Base-by-base conservation (phyloP, 1,140 invertebrate species). In the Drosophila subpulchrella region DNA sequence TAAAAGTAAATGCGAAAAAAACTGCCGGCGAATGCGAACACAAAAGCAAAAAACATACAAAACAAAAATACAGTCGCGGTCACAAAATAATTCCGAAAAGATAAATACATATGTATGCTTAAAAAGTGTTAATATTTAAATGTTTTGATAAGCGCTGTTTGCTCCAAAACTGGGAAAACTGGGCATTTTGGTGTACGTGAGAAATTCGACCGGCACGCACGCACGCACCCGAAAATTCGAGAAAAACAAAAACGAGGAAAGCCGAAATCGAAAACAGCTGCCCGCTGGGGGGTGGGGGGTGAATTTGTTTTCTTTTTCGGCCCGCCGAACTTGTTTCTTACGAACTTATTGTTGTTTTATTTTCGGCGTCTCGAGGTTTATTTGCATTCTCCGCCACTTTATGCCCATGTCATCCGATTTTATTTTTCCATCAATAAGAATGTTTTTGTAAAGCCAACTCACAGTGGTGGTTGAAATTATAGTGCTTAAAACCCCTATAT, bases 181-280 rank as follows among this genome's bases (percentile, higher is more conserved):
- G 20, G 11, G 20, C 4, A 12, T 42, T 58, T n/a, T 62, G 84
- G 83, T 50, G 53, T 90, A 89, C 85, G 85, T 89, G 85, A 88
- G 81, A 77, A 84, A 83, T 48, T 60, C 50, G 55, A 44, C 80
- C 73, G 74, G 77, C 80, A 65, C 57, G 61, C 80, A 84, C 83
- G 75, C 83, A 88, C 61, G 77, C 75, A 81, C 50, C 13, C 47
- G 27, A 73, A 76, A 62, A 61, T 39, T 32, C 41, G 48, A 50
- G 39, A 73, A 59, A 24, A 59, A 30, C 36, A 38, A 59, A 56
- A 39, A 53, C 42, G 17, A 51, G 48, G 39, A 58, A 71, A 57
- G 48, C 56, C 24, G 8, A 63, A 48, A 30, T 10, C 42, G 15
- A 47, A 65, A 56, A 67, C 41, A 75, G 71, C 77, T 73, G 41